Evolutionary conservation across 2,797 vertebrate species (phyloP).

Genomic region (Hoplostethus mediterraneus): DNA sequence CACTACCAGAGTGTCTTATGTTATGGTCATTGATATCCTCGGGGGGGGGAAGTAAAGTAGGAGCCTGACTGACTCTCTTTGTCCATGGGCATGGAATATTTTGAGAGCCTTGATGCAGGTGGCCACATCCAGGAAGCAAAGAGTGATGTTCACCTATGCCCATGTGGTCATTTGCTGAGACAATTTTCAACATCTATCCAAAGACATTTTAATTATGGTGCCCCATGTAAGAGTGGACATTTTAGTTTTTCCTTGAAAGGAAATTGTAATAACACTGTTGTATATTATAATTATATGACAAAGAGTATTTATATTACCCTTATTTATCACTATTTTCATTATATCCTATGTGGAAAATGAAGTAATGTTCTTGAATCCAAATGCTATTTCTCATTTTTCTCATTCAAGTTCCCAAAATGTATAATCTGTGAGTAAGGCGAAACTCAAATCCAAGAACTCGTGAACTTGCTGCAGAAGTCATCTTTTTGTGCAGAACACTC

Average conservation of each 20-base stretch:
- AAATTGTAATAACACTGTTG: slow-evolving; percentile 46
- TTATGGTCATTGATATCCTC: slow-evolving; percentile 34
- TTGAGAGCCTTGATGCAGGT: slow-evolving; percentile 41
- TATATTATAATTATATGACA: slow-evolving; percentile 67
- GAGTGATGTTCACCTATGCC: slow-evolving; percentile 29
- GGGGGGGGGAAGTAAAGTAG: background rate
- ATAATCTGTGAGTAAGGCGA: slow-evolving; percentile 22
- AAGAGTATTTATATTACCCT: slow-evolving; percentile 81
- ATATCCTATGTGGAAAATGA: slow-evolving; percentile 58
- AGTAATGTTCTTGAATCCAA: slow-evolving; percentile 61
- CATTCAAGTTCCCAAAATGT: slow-evolving; percentile 28
- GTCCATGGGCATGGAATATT: slow-evolving; percentile 10
- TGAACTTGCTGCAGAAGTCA: slow-evolving; percentile 11
- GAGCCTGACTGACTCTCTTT: background rate
- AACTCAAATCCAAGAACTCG: slow-evolving; percentile 21
- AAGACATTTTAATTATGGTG: slow-evolving; percentile 69
- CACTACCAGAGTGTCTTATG: slow-evolving; percentile 33
- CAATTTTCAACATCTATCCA: slow-evolving; percentile 72
- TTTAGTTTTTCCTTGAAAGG: slow-evolving; percentile 45
- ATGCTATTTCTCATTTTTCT: slow-evolving; percentile 35
- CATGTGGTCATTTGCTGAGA: slow-evolving; percentile 41
- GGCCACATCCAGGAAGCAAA: slow-evolving; percentile 44
- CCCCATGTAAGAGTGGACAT: slow-evolving; percentile 35
- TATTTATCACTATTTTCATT: slow-evolving; percentile 80
- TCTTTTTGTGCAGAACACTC: slow-evolving; percentile 23